A percentile compares a stretch with the other conserved stretches of the same genome.
These are phyloP conservation scores for Karalla daura DNA, from an alignment of 2,797 vertebrate genomes.

Conservation along the genomic window DNA sequence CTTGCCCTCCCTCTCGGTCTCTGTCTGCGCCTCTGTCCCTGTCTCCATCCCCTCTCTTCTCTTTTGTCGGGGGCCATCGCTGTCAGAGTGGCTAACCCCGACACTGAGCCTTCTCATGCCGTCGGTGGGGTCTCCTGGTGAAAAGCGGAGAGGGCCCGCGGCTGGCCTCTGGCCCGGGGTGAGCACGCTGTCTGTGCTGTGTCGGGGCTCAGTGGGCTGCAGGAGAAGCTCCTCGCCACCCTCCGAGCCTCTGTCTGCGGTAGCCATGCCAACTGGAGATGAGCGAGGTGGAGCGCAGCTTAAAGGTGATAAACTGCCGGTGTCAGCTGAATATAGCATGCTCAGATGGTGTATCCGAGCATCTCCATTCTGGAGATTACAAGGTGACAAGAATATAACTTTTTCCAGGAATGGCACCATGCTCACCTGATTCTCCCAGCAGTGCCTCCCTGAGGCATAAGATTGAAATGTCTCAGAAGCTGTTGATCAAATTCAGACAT, in stretches of 20 bases:
- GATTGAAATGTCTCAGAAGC: background rate
- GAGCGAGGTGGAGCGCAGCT: slow-evolving; percentile 41
- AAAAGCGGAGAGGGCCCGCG: slow-evolving; percentile 48
- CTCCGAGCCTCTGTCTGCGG: slow-evolving; percentile 20
- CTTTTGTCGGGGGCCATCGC: slow-evolving; percentile 66
- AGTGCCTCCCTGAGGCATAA: background rate
- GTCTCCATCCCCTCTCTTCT: slow-evolving; percentile 28
- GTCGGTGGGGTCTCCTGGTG: slow-evolving; percentile 41
- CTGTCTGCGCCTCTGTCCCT: background rate
- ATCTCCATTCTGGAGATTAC: slow-evolving; percentile 6
- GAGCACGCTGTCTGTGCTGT: slow-evolving; percentile 51
- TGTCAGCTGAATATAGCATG: slow-evolving; percentile 27
- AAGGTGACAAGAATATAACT: background rate
- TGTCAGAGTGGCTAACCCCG: slow-evolving; percentile 58
- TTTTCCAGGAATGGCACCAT: background rate
- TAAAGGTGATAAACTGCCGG: slow-evolving; percentile 31
- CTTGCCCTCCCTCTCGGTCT: background rate
- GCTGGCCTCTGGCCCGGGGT: slow-evolving; percentile 33
- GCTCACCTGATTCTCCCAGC: background rate
- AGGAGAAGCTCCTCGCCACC: slow-evolving; percentile 20
- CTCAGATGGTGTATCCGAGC: slow-evolving; percentile 20
- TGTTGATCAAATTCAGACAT: background rate
- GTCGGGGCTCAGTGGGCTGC: slow-evolving; percentile 35
- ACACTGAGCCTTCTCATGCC: slow-evolving; percentile 71
- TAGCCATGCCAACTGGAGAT: slow-evolving; percentile 44